These are phyloP conservation scores for Drosophila barbarae DNA, from an alignment of 2,888 invertebrate genomes.

Conservation along the genomic window DNA sequence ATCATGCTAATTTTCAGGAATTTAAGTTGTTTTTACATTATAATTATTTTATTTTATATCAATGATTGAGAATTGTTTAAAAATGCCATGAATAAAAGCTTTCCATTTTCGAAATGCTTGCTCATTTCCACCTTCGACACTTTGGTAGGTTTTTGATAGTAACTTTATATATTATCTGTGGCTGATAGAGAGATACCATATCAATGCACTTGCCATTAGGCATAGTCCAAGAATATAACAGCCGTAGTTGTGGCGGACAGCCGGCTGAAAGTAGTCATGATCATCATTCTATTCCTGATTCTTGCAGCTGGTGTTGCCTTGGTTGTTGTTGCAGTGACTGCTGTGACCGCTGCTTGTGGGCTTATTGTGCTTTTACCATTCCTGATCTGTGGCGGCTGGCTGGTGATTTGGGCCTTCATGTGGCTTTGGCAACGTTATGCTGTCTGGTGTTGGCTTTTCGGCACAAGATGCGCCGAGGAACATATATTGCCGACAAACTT, in stretches of 20 bases:
- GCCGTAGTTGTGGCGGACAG: background rate
- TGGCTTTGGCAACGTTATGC: conserved; percentile 4
- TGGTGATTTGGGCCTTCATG: background rate
- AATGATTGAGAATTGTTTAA: conserved; percentile 1
- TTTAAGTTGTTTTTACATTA: conserved; percentile 6
- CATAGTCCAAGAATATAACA: too few relatives aligned
- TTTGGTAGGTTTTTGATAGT: background rate
- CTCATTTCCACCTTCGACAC: background rate
- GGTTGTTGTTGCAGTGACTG: background rate
- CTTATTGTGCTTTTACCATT: background rate
- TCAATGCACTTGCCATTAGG: background rate
- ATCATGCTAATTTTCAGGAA: conserved; percentile 1
- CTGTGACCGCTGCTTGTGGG: conserved; percentile 5
- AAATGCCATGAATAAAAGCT: background rate
- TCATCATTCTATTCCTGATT: conserved; percentile 5
- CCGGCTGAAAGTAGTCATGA: background rate
- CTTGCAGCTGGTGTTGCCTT: background rate
- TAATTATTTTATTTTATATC: background rate
- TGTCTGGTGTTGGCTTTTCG: conserved; percentile 6
- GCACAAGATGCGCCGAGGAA: background rate
- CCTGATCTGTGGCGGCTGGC: conserved; percentile 1
- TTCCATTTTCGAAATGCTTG: background rate
- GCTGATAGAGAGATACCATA: conserved; percentile 1
- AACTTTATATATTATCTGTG: too few relatives aligned
- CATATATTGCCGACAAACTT: background rate